Evolutionary conservation across 2,113 vertebrate species (phyloP).

Genomic region (Alethe diademata): DNA sequence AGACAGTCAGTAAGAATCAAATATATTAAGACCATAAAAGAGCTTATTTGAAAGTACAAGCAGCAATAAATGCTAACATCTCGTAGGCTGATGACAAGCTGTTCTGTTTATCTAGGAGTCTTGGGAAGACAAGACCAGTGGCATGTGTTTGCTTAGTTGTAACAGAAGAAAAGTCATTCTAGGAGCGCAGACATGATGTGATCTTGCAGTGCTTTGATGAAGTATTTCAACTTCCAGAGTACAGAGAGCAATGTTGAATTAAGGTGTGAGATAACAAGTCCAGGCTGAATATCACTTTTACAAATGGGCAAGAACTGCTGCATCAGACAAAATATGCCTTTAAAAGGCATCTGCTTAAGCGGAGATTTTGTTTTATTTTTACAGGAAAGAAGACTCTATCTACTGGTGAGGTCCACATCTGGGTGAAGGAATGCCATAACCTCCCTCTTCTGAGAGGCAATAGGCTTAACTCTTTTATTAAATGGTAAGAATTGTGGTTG

Average conservation of each 20-base stretch:
- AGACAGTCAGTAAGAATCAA: background rate
- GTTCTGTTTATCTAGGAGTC: background rate
- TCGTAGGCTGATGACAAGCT: background rate
- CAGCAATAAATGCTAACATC: background rate
- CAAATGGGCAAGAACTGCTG: background rate
- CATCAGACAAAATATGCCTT: background rate
- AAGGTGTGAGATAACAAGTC: background rate
- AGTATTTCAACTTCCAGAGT: background rate
- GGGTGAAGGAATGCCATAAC: conserved; percentile 91
- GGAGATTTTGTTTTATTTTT: background rate
- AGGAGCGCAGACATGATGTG: background rate
- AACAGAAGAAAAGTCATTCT: background rate
- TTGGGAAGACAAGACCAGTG: background rate
- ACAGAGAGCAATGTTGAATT: background rate
- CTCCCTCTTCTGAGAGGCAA: conserved; percentile 80
- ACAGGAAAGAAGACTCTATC: conserved; percentile 76
- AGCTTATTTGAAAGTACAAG: background rate
- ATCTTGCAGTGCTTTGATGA: background rate
- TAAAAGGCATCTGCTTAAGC: background rate
- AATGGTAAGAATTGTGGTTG: conserved; percentile 80
- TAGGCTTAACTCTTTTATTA: conserved; percentile 89
- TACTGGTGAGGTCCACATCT: conserved; percentile 91
- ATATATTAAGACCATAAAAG: background rate
- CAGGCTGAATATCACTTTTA: background rate
- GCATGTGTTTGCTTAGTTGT: background rate